Evolutionary conservation across 2,888 invertebrate species (phyloP).

Genomic region (Heliconius sara): DNA sequence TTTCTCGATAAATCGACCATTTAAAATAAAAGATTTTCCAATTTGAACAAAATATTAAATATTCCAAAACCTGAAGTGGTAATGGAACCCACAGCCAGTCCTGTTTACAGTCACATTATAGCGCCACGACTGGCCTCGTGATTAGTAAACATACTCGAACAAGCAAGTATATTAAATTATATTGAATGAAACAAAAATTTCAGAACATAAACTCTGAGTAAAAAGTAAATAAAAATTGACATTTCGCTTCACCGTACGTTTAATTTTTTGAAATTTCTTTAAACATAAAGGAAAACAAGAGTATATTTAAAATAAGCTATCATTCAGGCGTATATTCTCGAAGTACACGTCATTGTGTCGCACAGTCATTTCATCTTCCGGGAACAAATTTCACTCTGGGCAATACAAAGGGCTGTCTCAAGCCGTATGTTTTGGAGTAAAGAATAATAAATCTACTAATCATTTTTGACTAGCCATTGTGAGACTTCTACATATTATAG

Average conservation of each 20-base stretch:
- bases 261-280: not conserved
- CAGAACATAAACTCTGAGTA: not conserved
- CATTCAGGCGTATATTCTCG: slow-evolving; percentile 5
- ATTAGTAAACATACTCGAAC: too few species aligned
- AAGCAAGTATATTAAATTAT: not conserved
- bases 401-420: not conserved
- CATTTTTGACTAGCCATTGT: too few species aligned
- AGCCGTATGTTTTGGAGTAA: too few species aligned
- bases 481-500: too few species aligned
- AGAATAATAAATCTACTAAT: too few species aligned
- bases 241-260: not conserved
- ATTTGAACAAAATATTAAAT: too few species aligned
- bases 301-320: not conserved
- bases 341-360: not conserved
- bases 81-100: not conserved
- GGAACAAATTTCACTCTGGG: not conserved
- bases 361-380: not conserved
- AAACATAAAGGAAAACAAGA: not conserved
- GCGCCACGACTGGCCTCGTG: too few species aligned
- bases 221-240: not conserved
- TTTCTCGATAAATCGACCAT: too few species aligned
- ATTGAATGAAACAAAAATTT: not conserved
- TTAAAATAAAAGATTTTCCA: too few species aligned
- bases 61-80: too few species aligned
- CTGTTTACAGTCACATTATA: not conserved